Evolutionary conservation across 2,113 vertebrate genomes (phyloP).

Genomic region (Ptyas mucosa): DNA sequence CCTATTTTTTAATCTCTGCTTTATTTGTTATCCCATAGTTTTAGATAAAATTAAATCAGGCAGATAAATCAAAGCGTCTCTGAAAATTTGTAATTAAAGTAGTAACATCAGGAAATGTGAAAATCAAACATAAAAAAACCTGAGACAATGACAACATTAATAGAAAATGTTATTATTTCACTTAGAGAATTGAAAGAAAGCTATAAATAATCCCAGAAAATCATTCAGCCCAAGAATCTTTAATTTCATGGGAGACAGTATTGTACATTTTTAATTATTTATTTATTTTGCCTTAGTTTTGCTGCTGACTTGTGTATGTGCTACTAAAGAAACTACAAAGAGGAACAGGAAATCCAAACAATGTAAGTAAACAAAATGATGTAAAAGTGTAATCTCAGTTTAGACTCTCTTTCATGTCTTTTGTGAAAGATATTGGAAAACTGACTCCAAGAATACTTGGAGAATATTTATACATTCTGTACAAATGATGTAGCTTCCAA

Average conservation of each 20-base stretch:
- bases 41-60: not conserved
- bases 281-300: slow-evolving; percentile 67
- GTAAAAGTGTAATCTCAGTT: not conserved
- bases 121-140: not conserved
- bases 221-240: not conserved
- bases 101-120: not conserved
- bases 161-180: not conserved
- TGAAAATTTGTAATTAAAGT: not conserved
- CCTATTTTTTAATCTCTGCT: not conserved
- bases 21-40: not conserved
- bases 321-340: slow-evolving; percentile 77
- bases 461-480: not conserved
- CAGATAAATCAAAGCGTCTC: not conserved
- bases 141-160: not conserved
- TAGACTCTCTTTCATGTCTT: not conserved
- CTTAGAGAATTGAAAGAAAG: not conserved
- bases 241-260: not conserved
- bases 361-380: slow-evolving; percentile 72
- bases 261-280: slow-evolving; percentile 7
- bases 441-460: not conserved
- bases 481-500: not conserved
- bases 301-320: slow-evolving; percentile 71
- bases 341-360: slow-evolving; percentile 87
- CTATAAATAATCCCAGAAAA: not conserved
- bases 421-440: not conserved